These are phyloP conservation scores for Lagorchestes hirsutus DNA, from an alignment of 2,797 vertebrate species.

Conservation along the genomic window DNA sequence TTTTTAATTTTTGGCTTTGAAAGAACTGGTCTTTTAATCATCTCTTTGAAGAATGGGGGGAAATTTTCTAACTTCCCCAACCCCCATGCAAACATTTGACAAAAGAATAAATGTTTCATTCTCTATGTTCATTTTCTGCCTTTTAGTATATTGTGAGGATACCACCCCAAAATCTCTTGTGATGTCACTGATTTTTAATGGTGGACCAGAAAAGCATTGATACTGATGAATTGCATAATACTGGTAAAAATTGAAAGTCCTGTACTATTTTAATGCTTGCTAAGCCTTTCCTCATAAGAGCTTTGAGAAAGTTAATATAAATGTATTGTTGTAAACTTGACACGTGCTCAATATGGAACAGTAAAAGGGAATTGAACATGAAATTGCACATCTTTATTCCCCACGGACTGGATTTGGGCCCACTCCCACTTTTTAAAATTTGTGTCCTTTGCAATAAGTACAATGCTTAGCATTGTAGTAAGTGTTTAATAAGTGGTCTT, in stretches of 20 bases:
- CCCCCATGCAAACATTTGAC: background rate
- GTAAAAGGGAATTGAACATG: background rate
- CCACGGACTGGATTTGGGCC: too few species aligned
- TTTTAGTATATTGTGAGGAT: background rate
- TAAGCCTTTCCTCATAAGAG: background rate
- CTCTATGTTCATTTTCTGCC: background rate
- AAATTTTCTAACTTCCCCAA: background rate
- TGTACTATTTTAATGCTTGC: background rate
- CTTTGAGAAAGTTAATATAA: background rate
- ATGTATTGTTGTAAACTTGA: background rate
- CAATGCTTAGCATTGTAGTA: too few species aligned
- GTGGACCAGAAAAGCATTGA: background rate
- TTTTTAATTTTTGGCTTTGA: background rate
- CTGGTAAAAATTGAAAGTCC: background rate
- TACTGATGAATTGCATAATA: background rate
- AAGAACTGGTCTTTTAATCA: background rate
- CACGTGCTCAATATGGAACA: background rate
- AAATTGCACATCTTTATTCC: background rate
- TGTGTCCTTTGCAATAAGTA: background rate
- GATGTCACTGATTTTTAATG: background rate
- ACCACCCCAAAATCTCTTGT: background rate
- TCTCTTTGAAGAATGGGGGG: background rate
- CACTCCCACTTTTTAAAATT: too few species aligned
- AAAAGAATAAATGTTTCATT: background rate
- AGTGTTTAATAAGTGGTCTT: background rate